These are phyloP conservation scores for Gymnocypris eckloni DNA, from an alignment of 2,797 vertebrate species.

Conservation along the genomic window DNA sequence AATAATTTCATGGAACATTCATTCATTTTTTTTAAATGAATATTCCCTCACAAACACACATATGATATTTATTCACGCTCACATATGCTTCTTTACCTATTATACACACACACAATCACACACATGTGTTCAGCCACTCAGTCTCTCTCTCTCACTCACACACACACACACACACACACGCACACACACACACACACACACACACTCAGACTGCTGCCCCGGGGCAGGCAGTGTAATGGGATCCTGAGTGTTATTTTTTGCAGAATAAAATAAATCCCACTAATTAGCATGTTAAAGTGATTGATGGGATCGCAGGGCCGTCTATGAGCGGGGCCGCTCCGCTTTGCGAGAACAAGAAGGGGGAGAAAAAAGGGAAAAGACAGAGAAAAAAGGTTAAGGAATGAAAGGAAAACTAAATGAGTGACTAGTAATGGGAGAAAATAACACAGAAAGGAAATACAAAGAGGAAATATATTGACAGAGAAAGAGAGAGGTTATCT, in stretches of 20 bases:
- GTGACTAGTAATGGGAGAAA: conserved; percentile 47
- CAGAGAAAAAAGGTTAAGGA: conserved; percentile 54
- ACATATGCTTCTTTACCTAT: conserved; percentile 31
- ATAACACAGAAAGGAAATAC: conserved; percentile 74
- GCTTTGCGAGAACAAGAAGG: conserved; percentile 36
- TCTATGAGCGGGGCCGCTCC: conserved; percentile 63
- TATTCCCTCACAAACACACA: conserved; percentile 5
- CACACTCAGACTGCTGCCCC: conserved; percentile 47
- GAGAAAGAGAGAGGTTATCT: conserved; percentile 48
- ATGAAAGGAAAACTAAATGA: conserved; percentile 70
- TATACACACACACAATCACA: conserved; percentile 31
- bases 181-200: conserved; percentile 48
- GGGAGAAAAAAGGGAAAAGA: conserved; percentile 40
- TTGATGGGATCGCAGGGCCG: conserved; percentile 82
- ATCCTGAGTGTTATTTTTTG: conserved; percentile 88
- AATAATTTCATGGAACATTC: background rate
- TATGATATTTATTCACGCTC: conserved; percentile 46
- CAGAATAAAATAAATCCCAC: conserved; percentile 93
- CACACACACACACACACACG: conserved; percentile 44
- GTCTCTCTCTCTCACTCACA: conserved; percentile 27
- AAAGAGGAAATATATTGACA: conserved; percentile 78
- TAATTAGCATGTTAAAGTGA: conserved; percentile 99
- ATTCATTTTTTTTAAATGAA: background rate
- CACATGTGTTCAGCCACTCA: conserved; percentile 36
- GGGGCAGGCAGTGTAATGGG: conserved; percentile 75